Evolutionary conservation across 2,888 invertebrate species (phyloP).

Genomic region (Escarpia spicata): DNA sequence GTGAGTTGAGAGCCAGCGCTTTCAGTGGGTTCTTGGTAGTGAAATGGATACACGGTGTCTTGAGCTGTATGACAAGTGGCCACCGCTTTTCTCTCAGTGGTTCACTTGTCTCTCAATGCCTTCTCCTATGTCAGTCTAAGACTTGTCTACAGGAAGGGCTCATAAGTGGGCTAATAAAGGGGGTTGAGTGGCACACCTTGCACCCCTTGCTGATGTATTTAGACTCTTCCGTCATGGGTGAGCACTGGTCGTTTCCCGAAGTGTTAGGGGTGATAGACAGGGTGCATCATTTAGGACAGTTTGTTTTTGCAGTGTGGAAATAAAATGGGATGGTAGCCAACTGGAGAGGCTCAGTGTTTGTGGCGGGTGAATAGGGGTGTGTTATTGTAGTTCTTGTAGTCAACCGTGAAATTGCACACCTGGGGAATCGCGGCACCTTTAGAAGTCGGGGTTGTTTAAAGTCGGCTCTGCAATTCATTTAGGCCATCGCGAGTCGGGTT

Average conservation of each 20-base stretch:
- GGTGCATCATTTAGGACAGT: background rate
- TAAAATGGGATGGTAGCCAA: background rate
- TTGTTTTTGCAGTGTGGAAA: background rate
- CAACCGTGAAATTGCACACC: constrained; percentile 16
- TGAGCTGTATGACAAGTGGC: background rate
- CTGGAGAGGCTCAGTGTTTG: background rate
- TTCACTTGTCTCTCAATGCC: background rate
- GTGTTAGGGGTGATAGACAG: background rate
- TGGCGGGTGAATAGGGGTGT: background rate
- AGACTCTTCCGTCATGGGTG: constrained; percentile 1
- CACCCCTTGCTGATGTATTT: background rate
- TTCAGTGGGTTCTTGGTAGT: background rate
- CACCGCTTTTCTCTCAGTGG: background rate
- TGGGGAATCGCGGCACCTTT: background rate
- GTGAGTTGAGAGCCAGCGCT: background rate
- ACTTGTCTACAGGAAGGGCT: background rate
- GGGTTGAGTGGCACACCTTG: background rate
- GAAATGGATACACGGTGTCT: background rate
- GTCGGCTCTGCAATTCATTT: background rate
- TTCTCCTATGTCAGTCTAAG: background rate
- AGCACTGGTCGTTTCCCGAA: background rate
- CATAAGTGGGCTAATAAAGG: background rate
- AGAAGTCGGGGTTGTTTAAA: background rate
- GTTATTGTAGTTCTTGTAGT: background rate
- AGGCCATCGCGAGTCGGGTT: background rate